These are phyloP conservation scores for Falcaria lacertinaria DNA, from an alignment of 2,888 invertebrate species.

Conservation along the genomic window DNA sequence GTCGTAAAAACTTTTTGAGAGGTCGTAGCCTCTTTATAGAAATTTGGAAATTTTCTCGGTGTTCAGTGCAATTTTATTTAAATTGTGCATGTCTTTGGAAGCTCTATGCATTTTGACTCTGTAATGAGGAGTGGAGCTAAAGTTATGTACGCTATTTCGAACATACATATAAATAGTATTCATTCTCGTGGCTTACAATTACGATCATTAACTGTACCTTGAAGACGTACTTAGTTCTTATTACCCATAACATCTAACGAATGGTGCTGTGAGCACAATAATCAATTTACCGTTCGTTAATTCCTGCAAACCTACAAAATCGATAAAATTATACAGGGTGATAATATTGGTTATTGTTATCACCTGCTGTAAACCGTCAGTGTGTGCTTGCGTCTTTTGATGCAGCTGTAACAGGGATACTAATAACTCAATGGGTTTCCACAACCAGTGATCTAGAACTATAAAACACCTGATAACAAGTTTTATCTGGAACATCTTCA, in stretches of 20 bases:
- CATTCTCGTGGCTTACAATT: no score
- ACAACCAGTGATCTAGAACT: constrained; percentile 10
- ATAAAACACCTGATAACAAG: not conserved
- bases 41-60: constrained; percentile 11
- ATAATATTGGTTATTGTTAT: constrained; percentile 12
- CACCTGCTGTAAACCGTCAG: constrained; percentile 16
- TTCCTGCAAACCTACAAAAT: constrained; percentile 6
- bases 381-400: constrained; percentile 24
- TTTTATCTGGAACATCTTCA: not conserved
- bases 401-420: constrained; percentile 19
- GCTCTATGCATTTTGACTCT: constrained; percentile 12
- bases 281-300: not conserved
- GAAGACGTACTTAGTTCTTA: no score
- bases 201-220: no score
- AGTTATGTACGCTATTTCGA: not conserved
- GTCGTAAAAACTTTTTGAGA: constrained; percentile 34
- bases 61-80: constrained; percentile 15
- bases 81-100: constrained; percentile 18
- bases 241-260: no score
- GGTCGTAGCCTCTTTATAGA: constrained; percentile 24
- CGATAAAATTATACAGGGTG: constrained; percentile 8
- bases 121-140: constrained; percentile 1
- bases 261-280: no score
- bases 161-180: no score
- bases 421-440: constrained; percentile 21